A percentile compares a stretch with the other conserved stretches of the same genome.
Conservation (phyloP, 1,140 invertebrate species). For the Drosophila athabasca region DNA sequence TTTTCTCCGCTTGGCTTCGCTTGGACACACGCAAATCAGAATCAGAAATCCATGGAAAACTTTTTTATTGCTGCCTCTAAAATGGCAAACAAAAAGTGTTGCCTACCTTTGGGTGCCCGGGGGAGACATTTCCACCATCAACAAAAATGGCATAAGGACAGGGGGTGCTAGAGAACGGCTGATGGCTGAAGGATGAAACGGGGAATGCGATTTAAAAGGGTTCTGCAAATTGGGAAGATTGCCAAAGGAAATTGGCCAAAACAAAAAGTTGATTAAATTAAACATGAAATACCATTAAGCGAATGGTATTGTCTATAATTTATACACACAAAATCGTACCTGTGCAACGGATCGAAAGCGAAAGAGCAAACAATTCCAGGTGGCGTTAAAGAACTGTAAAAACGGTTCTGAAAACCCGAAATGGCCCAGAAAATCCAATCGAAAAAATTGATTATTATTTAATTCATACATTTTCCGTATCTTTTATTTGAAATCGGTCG, state of each 20-base stretch:
- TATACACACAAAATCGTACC: neutral
- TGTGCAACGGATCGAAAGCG: no score
- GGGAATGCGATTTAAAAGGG: neutral
- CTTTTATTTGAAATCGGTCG: no score
- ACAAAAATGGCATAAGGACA: conserved; percentile 8
- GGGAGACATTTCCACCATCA: conserved; percentile 4
- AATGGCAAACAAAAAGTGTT: conserved; percentile 48
- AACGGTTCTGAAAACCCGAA: no score
- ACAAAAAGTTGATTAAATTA: conserved; percentile 26
- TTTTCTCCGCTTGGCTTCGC: conserved; percentile 19
- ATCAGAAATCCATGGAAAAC: conserved; percentile 40
- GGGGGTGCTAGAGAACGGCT: neutral
- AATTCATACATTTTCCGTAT: no score
- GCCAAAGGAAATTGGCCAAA: conserved; percentile 21
- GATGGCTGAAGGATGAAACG: no score
- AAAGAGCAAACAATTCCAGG: neutral
- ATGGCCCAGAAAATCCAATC: no score
- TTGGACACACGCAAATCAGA: conserved; percentile 33
- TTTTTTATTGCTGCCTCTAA: conserved; percentile 13
- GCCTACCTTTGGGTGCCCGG: conserved; percentile 59
- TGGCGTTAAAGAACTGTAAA: no score
- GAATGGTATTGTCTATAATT: conserved; percentile 2
- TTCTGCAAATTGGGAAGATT: conserved; percentile 6
- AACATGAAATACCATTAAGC: conserved; percentile 4
- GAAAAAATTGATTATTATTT: no score